Conservation (phyloP, 2,888 invertebrate species). For the Phoenoteleia sp. region DNA sequence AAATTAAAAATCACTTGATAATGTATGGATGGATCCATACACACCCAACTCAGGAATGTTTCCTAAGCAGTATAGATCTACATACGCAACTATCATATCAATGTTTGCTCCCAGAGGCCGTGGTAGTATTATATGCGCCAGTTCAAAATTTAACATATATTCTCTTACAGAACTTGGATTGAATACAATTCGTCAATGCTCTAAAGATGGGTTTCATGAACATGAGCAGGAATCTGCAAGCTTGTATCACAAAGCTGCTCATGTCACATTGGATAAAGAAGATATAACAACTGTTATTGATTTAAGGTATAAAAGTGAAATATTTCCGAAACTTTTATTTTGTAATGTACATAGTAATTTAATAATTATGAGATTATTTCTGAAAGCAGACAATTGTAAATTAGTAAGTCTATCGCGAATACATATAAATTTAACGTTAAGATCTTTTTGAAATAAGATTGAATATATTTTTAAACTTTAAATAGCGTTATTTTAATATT, state of each 20-base stretch:
- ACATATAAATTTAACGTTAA: too few relatives aligned
- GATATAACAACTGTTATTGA: background rate
- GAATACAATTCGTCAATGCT: background rate
- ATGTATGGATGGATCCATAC: background rate
- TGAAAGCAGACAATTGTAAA: too few relatives aligned
- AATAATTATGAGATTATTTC: too few relatives aligned
- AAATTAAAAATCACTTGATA: background rate
- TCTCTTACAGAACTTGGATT: background rate
- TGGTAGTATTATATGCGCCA: background rate
- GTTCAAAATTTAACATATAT: background rate
- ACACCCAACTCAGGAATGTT: background rate
- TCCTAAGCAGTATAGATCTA: background rate
- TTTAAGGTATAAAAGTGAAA: conserved; percentile 1
- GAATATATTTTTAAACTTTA: too few relatives aligned
- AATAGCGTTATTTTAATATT: too few relatives aligned
- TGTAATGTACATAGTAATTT: too few relatives aligned
- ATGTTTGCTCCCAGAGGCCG: background rate
- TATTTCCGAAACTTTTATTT: too few relatives aligned
- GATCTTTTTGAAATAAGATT: too few relatives aligned
- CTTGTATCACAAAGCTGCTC: background rate
- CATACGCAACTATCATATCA: background rate
- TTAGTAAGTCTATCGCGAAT: too few relatives aligned
- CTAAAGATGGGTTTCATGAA: background rate
- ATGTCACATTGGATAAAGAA: background rate
- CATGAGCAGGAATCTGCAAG: background rate